Conservation (phyloP, 92 coral and sea anemone species). For the Chrysogorgia sp. region DNA sequence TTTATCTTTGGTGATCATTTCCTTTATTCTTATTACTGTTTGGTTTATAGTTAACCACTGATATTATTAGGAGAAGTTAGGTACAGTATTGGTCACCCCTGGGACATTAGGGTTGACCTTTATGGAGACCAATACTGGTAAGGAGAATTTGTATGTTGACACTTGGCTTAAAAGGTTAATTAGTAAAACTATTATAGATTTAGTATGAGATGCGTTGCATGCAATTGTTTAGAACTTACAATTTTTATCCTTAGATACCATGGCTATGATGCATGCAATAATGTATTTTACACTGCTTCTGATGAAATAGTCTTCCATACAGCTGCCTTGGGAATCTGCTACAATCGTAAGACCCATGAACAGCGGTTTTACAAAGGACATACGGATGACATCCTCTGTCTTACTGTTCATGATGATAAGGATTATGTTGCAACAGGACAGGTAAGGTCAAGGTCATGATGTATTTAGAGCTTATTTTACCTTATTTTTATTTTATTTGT, state of each 20-base stretch:
- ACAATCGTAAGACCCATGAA: slow-evolving; percentile 78
- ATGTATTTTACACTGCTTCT: slow-evolving; percentile 88
- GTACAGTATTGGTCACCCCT: too few species aligned
- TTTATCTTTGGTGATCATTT: too few species aligned
- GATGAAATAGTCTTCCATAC: slow-evolving; percentile 95
- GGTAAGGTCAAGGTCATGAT: slow-evolving; percentile 45
- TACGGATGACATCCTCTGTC: slow-evolving; percentile 90
- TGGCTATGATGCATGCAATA: slow-evolving; percentile 99
- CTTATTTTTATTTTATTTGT: too few species aligned
- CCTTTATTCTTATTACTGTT: too few species aligned
- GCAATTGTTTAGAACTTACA: background rate
- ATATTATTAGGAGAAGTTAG: too few species aligned
- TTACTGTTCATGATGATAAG: slow-evolving; percentile 91
- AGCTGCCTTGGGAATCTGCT: slow-evolving; percentile 91
- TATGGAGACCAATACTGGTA: too few species aligned
- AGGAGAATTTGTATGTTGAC: too few species aligned
- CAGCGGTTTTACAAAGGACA: slow-evolving; percentile 96
- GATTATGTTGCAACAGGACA: slow-evolving; percentile 98
- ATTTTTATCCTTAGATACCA: slow-evolving; percentile 74
- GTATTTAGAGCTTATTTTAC: background rate
- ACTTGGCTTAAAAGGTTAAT: too few species aligned
- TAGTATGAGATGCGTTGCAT: too few species aligned
- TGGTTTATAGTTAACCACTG: too few species aligned
- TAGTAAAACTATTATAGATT: too few species aligned
- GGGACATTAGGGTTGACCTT: too few species aligned